These are phyloP conservation scores for Ophiodon elongatus DNA, from an alignment of 2,113 vertebrate genomes.

Conservation along the genomic window DNA sequence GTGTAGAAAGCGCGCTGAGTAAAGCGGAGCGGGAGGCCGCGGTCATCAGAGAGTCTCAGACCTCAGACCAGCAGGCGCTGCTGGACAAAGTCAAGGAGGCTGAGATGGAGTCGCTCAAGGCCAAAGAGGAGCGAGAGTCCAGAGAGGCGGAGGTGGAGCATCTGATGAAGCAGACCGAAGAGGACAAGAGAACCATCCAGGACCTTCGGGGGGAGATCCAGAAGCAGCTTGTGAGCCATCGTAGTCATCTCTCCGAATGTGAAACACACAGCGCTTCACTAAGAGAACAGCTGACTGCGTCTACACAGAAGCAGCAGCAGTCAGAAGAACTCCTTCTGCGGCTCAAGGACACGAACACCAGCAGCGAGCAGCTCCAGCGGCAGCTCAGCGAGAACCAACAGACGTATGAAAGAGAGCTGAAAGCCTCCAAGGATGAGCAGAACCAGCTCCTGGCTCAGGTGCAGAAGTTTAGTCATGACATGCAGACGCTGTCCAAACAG, in stretches of 20 bases:
- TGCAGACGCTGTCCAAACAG: slow-evolving; percentile 77
- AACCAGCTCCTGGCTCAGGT: slow-evolving; percentile 85
- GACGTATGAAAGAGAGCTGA: slow-evolving; percentile 85
- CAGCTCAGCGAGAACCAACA: slow-evolving; percentile 81
- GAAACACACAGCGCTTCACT: slow-evolving; percentile 84
- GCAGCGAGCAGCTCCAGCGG: slow-evolving; percentile 74
- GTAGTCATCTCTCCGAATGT: slow-evolving; percentile 82
- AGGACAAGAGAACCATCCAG: slow-evolving; percentile 82
- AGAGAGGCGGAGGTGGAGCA: slow-evolving; percentile 84
- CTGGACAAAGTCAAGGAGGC: slow-evolving; percentile 79
- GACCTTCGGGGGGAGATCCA: slow-evolving; percentile 85
- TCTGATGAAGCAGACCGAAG: slow-evolving; percentile 81
- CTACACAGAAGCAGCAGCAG: slow-evolving; percentile 81
- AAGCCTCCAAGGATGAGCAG: slow-evolving; percentile 85
- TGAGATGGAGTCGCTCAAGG: slow-evolving; percentile 79
- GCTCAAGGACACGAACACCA: slow-evolving; percentile 74
- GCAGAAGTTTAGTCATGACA: slow-evolving; percentile 79
- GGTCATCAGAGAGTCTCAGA: slow-evolving; percentile 85
- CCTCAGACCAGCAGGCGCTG: slow-evolving; percentile 83
- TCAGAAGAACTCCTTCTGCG: slow-evolving; percentile 76
- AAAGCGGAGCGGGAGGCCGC: slow-evolving; percentile 84
- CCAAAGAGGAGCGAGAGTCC: slow-evolving; percentile 75
- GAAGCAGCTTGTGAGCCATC: slow-evolving; percentile 71
- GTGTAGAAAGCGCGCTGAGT: slow-evolving; percentile 80
- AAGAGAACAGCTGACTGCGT: slow-evolving; percentile 83